A percentile compares a stretch with the other conserved stretches of the same genome.
Conservation (phyloP, 2,113 vertebrate genomes). For the Argyrosomus japonicus region DNA sequence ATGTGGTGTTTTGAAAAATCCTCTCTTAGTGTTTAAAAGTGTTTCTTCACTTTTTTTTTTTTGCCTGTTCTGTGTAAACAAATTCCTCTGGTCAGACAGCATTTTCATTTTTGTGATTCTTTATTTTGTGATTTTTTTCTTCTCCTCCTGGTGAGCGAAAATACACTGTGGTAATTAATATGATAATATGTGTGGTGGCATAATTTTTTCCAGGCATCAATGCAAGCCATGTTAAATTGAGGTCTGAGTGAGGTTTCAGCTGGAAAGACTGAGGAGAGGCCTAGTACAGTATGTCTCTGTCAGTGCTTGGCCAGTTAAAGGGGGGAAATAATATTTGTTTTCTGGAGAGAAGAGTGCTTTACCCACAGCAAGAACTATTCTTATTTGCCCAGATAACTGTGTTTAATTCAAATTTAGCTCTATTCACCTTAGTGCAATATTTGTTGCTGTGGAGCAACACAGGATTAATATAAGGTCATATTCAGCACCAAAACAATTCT, state of each 20-base stretch:
- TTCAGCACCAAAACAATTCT: conserved; percentile 22
- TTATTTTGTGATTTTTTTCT: conserved; percentile 52
- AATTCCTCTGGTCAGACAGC: conserved; percentile 67
- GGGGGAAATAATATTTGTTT: conserved; percentile 71
- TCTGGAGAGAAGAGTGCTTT: conserved; percentile 40
- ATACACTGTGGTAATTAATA: conserved; percentile 78
- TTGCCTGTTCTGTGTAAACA: conserved; percentile 55
- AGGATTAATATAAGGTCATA: conserved; percentile 15
- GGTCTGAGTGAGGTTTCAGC: conserved; percentile 75
- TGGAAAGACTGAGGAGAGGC: conserved; percentile 74
- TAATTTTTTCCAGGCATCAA: conserved; percentile 73
- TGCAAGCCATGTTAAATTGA: conserved; percentile 67
- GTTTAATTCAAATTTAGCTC: conserved; percentile 17
- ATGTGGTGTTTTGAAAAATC: conserved; percentile 23
- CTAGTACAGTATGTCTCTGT: conserved; percentile 71
- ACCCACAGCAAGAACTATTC: conserved; percentile 56
- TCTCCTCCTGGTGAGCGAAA: conserved; percentile 61
- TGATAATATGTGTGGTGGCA: conserved; percentile 73
- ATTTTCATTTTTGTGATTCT: conserved; percentile 60
- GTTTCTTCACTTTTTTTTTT: conserved; percentile 23
- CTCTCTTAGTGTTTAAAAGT: conserved; percentile 11
- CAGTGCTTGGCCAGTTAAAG: conserved; percentile 54
- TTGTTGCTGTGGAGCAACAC: conserved; percentile 24
- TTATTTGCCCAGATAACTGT: conserved; percentile 59
- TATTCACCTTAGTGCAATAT: conserved; percentile 31